Percentiles rank a stretch among this genome's conserved stretches.
phyloP scores from a whole-genome alignment of 2,797 vertebrate species.

The Octomys mimax region DNA sequence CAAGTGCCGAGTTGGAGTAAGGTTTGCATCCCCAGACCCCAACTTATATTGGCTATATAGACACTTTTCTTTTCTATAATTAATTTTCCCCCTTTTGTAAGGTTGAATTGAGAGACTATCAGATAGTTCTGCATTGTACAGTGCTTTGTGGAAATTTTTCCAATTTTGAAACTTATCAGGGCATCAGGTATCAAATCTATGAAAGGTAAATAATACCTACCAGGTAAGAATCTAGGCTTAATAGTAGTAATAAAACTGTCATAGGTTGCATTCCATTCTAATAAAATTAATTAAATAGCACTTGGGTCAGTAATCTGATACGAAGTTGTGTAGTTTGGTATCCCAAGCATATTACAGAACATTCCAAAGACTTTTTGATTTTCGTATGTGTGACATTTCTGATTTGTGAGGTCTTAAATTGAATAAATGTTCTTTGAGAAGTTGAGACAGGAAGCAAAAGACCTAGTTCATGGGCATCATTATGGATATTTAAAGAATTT shows the following conservation, averaged over 20 bases:
- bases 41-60: slow-evolving; percentile 77
- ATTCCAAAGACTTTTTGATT: slow-evolving; percentile 85
- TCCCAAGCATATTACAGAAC: slow-evolving; percentile 68
- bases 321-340: slow-evolving; percentile 82
- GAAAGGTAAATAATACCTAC: slow-evolving; percentile 55
- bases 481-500: slow-evolving; percentile 65
- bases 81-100: slow-evolving; percentile 44
- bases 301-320: slow-evolving; percentile 84
- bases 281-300: slow-evolving; percentile 88
- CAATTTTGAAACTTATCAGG: slow-evolving; percentile 74
- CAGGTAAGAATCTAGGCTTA: slow-evolving; percentile 78
- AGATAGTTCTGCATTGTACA: slow-evolving; percentile 85
- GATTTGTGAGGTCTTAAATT: slow-evolving; percentile 87
- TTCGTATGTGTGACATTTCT: slow-evolving; percentile 87
- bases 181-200: slow-evolving; percentile 74
- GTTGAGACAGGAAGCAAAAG: slow-evolving; percentile 77
- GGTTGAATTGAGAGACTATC: slow-evolving; percentile 79
- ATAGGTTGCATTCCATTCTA: slow-evolving; percentile 86
- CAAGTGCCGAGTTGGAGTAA: slow-evolving; percentile 76
- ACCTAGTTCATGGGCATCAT: slow-evolving; percentile 82
- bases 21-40: slow-evolving; percentile 42
- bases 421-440: slow-evolving; percentile 82
- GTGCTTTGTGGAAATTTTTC: slow-evolving; percentile 81
- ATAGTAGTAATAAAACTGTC: slow-evolving; percentile 85
- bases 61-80: slow-evolving; percentile 62